Evolutionary conservation across 2,797 vertebrate species (phyloP).

Genomic region (Clarias pachynema): DNA sequence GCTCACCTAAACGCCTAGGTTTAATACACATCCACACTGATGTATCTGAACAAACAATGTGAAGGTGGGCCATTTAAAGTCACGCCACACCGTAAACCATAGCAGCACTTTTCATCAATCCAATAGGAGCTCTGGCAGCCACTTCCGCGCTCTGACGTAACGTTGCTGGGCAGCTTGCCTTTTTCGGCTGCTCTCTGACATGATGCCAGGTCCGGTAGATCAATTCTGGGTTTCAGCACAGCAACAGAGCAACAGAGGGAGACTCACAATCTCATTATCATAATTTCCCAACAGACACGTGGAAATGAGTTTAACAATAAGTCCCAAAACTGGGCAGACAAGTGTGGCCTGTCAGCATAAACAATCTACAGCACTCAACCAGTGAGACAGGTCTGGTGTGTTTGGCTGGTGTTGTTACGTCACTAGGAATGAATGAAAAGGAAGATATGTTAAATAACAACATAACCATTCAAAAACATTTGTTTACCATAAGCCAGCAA

Average conservation of each 20-base stretch:
- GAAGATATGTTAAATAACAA: slow-evolving; percentile 30
- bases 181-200: slow-evolving; percentile 26
- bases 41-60: neutral
- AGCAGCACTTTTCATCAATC: slow-evolving; percentile 6
- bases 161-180: slow-evolving; percentile 38
- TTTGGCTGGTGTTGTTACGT: slow-evolving; percentile 56
- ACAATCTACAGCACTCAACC: slow-evolving; percentile 58
- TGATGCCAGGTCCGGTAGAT: slow-evolving; percentile 27
- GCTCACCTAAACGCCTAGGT: neutral
- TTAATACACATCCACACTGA: neutral
- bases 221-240: slow-evolving; percentile 35
- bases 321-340: slow-evolving; percentile 15
- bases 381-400: slow-evolving; percentile 63
- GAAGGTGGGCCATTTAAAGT: neutral
- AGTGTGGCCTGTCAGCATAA: slow-evolving; percentile 59
- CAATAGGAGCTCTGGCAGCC: slow-evolving; percentile 8
- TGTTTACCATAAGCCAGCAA: slow-evolving; percentile 53
- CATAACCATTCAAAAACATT: slow-evolving; percentile 66
- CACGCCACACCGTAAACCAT: slow-evolving; percentile 23
- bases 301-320: slow-evolving; percentile 53
- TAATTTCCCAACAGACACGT: slow-evolving; percentile 22
- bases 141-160: slow-evolving; percentile 18
- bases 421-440: slow-evolving; percentile 52
- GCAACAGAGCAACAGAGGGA: slow-evolving; percentile 20
- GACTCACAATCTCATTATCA: neutral